A percentile compares a stretch with the other conserved stretches of the same genome.
phyloP scores from a whole-genome alignment of 2,113 vertebrate genomes.

The Aegithalos caudatus region DNA sequence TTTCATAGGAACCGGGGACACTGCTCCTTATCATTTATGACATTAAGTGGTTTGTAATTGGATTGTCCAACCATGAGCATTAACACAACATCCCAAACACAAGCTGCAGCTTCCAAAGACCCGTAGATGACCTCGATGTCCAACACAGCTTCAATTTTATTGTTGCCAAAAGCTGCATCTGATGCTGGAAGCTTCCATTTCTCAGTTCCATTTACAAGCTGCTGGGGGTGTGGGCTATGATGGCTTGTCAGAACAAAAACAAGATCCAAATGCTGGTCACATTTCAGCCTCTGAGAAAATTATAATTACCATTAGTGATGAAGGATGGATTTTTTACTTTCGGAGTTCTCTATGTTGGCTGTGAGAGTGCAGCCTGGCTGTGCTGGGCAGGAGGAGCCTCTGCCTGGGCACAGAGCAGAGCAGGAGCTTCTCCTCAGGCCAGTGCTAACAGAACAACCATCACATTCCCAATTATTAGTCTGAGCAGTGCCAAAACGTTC shows the following conservation, averaged over 20 bases:
- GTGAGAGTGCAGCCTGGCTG: not conserved
- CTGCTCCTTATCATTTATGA: not conserved
- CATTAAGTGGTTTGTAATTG: not conserved
- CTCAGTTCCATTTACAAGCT: not conserved
- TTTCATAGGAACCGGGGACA: not conserved
- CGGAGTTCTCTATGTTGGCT: rapidly evolving
- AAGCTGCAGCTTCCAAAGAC: not conserved
- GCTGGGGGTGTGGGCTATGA: not conserved
- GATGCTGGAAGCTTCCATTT: not conserved
- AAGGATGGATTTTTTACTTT: not conserved
- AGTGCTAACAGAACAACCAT: not conserved
- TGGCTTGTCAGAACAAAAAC: not conserved
- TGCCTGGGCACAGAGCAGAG: not conserved
- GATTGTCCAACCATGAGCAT: not conserved
- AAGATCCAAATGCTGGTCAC: not conserved
- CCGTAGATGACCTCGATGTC: not conserved
- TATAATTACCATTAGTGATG: not conserved
- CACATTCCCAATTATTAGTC: not conserved
- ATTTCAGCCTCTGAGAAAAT: not conserved
- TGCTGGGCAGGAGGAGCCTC: not conserved
- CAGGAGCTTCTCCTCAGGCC: not conserved
- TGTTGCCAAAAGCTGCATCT: not conserved
- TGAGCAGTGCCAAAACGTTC: not conserved
- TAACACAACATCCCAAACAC: not conserved
- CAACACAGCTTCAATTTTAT: not conserved